These are phyloP conservation scores for Metopolophium dirhodum DNA, from an alignment of 1,140 invertebrate genomes.

Conservation along the genomic window DNA sequence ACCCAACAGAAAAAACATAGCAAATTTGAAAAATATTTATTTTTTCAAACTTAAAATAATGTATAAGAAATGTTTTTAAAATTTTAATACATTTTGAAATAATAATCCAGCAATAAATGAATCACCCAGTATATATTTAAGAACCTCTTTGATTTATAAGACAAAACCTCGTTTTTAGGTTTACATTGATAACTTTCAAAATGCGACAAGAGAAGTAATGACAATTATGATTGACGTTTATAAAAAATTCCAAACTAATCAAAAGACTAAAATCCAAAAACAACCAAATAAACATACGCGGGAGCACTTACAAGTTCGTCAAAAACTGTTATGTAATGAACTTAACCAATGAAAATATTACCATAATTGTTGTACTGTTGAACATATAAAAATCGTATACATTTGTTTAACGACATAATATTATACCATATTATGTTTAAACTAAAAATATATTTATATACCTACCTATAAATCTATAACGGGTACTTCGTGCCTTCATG, in stretches of 20 bases:
- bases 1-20: neutral
- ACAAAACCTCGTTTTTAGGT: neutral
- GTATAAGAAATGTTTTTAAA: too few relatives aligned
- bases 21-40: too few relatives aligned
- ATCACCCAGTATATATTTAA: neutral
- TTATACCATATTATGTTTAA: neutral
- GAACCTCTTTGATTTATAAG: neutral
- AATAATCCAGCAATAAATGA: neutral
- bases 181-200: conserved; percentile 13
- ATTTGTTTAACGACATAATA: neutral
- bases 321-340: neutral
- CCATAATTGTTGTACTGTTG: neutral
- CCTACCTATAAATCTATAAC: neutral
- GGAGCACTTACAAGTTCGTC: neutral
- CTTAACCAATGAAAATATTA: neutral
- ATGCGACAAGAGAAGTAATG: conserved; percentile 20
- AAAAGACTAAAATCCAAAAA: neutral
- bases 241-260: neutral
- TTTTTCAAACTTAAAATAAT: too few relatives aligned
- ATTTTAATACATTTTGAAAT: neutral
- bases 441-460: neutral
- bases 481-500: too few relatives aligned
- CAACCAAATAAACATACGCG: conserved; percentile 1
- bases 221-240: conserved; percentile 14
- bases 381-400: neutral